Evolutionary conservation across 2,888 invertebrate genomes (phyloP).

Genomic region (Aethes cnicana): DNA sequence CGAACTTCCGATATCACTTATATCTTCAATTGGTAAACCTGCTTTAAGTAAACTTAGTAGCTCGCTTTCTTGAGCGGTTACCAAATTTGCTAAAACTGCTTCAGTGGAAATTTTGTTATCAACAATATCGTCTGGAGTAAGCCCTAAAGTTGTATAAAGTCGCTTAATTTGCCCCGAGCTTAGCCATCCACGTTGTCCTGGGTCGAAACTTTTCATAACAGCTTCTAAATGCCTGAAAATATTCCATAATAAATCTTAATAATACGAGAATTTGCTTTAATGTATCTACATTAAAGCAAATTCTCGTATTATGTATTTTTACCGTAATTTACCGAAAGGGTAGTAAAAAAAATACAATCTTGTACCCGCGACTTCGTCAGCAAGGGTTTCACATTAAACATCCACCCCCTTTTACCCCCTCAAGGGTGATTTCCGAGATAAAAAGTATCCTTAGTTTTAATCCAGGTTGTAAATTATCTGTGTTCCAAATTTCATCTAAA

Average conservation of each 20-base stretch:
- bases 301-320: too few species aligned
- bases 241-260: not conserved
- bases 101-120: slow-evolving; percentile 51
- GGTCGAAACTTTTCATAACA: slow-evolving; percentile 71
- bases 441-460: too few species aligned
- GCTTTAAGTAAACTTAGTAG: slow-evolving; percentile 52
- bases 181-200: slow-evolving; percentile 67
- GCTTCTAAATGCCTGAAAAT: slow-evolving; percentile 60
- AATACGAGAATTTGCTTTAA: slow-evolving; percentile 1
- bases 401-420: too few species aligned
- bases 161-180: slow-evolving; percentile 63
- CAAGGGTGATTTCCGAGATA: too few species aligned
- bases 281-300: not conserved
- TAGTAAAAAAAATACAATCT: too few species aligned
- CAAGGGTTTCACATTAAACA: too few species aligned
- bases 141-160: slow-evolving; percentile 58
- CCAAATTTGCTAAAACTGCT: slow-evolving; percentile 45
- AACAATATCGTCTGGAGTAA: slow-evolving; percentile 44
- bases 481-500: not conserved
- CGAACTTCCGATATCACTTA: too few species aligned
- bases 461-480: too few species aligned
- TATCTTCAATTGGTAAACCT: slow-evolving; percentile 35
- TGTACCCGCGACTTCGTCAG: too few species aligned
- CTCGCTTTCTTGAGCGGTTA: slow-evolving; percentile 55
- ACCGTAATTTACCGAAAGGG: too few species aligned